Evolutionary conservation across 2,888 invertebrate species (phyloP).

Genomic region (Cephus runcator): DNA sequence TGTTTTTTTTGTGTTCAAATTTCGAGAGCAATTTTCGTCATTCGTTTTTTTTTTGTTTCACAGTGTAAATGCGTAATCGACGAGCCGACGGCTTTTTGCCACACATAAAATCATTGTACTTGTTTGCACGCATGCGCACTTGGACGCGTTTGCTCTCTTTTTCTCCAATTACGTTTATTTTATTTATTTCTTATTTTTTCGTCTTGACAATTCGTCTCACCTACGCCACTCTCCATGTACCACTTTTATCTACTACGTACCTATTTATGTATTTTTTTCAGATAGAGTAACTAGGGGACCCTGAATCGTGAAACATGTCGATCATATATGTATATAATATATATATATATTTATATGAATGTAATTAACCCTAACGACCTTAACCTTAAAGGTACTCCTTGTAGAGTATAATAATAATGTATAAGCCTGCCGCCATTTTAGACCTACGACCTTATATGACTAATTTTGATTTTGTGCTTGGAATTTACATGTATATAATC

Average conservation of each 20-base stretch:
- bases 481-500: slow-evolving; percentile 15
- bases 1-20: too few relatives aligned
- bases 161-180: neutral
- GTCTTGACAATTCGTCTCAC: neutral
- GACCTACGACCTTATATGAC: slow-evolving; percentile 23
- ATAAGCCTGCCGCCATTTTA: neutral
- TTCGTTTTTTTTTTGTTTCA: too few relatives aligned
- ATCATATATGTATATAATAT: slow-evolving; percentile 24
- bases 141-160: neutral
- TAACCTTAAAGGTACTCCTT: too few relatives aligned
- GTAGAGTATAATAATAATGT: neutral
- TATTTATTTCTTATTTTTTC: slow-evolving; percentile 16
- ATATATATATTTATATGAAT: too few relatives aligned
- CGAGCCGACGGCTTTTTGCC: too few relatives aligned
- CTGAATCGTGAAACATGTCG: slow-evolving; percentile 46
- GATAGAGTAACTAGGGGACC: slow-evolving; percentile 44
- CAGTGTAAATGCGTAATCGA: too few relatives aligned
- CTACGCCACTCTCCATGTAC: neutral
- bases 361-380: too few relatives aligned
- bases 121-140: neutral
- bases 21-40: too few relatives aligned
- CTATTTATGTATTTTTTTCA: slow-evolving; percentile 6
- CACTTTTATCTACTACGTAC: neutral
- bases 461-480: slow-evolving; percentile 35
- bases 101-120: too few relatives aligned